A percentile compares a stretch with the other conserved stretches of the same genome.
Conservation (phyloP, 1,140 invertebrate genomes). For the Potamilus streckersoni region DNA sequence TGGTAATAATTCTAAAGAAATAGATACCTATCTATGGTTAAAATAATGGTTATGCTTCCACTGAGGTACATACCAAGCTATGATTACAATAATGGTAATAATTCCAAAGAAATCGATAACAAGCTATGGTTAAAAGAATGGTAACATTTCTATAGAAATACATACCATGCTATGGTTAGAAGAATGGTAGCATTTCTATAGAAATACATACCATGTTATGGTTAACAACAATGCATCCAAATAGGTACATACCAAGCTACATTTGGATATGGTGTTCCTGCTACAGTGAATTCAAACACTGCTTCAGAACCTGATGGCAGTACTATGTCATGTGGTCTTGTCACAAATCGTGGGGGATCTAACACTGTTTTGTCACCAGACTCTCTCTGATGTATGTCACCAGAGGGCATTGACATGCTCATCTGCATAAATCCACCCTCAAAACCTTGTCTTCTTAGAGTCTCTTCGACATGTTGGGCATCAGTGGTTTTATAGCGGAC, state of each 20-base stretch:
- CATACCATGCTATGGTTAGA: no score
- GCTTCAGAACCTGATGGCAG: conserved; percentile 43
- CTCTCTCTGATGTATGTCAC: conserved; percentile 6
- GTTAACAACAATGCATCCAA: no score
- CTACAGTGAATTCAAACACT: conserved; percentile 45
- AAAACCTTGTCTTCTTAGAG: conserved; percentile 48
- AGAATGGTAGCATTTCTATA: no score
- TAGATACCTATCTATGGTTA: no score
- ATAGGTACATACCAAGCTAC: conserved; percentile 43
- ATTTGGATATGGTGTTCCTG: conserved; percentile 37
- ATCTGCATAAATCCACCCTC: conserved; percentile 52
- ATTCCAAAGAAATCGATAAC: conserved; percentile 26
- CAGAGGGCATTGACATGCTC: conserved; percentile 6
- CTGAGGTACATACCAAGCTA: no score
- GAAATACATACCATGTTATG: no score
- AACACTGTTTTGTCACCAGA: not conserved
- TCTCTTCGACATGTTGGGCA: conserved; percentile 32
- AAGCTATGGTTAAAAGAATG: conserved; percentile 15
- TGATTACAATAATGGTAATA: no score
- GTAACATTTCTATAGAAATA: no score
- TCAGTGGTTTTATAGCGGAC: conserved; percentile 35
- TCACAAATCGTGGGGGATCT: conserved; percentile 38
- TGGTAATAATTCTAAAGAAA: no score
- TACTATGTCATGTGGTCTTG: conserved; percentile 38
- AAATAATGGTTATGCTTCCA: no score